A percentile compares a stretch with the other conserved stretches of the same genome.
Conservation (phyloP, 2,113 vertebrate genomes). For the Arvicanthis niloticus region DNA sequence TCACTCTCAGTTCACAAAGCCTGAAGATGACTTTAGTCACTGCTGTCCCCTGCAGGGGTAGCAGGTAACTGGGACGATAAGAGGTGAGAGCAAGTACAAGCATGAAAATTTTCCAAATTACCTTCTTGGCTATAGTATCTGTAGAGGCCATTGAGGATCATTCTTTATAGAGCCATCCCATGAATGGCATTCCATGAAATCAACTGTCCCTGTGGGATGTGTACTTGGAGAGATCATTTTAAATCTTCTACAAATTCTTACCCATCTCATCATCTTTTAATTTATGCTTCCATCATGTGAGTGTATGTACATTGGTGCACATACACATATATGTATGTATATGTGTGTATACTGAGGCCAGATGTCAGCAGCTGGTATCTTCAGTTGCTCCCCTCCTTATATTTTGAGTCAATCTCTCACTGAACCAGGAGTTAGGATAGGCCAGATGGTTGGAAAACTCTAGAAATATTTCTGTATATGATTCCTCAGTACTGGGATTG, state of each 20-base stretch:
- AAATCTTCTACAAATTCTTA: too few relatives aligned
- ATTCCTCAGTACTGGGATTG: neutral
- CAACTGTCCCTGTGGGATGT: fast-evolving
- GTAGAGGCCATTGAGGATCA: neutral
- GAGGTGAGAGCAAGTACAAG: too few relatives aligned
- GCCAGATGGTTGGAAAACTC: too few relatives aligned
- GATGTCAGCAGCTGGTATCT: neutral
- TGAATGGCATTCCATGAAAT: neutral
- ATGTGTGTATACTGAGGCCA: neutral
- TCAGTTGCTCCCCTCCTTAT: neutral
- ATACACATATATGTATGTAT: neutral
- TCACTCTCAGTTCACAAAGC: neutral
- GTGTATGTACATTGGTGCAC: too few relatives aligned
- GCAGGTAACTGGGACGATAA: neutral
- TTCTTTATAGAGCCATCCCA: neutral
- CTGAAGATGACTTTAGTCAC: neutral
- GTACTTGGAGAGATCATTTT: neutral
- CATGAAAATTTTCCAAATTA: neutral
- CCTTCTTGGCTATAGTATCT: neutral
- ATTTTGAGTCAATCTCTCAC: neutral
- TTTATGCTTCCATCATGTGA: neutral
- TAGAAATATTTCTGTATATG: neutral
- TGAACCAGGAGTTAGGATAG: neutral
- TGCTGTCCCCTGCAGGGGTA: neutral
- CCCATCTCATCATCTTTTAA: neutral